Conservation (phyloP, 1,140 invertebrate genomes). For the Euwallacea fornicatus region DNA sequence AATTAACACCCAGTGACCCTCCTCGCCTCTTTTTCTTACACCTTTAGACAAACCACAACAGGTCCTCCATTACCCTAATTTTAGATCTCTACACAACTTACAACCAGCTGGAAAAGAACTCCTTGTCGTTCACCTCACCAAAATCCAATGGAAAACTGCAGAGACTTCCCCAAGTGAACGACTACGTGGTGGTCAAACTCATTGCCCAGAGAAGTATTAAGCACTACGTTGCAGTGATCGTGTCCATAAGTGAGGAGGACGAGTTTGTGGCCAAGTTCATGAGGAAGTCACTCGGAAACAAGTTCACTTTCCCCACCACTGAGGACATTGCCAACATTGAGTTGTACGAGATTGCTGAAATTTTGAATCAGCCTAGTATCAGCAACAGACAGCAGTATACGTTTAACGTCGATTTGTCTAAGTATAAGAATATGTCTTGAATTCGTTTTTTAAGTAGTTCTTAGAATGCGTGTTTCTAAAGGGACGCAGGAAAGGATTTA, state of each 20-base stretch:
- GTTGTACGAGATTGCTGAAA: constrained; percentile 23
- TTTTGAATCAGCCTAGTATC: constrained; percentile 27
- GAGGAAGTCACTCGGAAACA: constrained; percentile 29
- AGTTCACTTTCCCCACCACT: constrained; percentile 24
- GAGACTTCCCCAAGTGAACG: constrained; percentile 21
- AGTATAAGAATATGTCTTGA: constrained; percentile 33
- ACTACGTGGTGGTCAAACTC: constrained; percentile 32
- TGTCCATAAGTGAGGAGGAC: constrained; percentile 26
- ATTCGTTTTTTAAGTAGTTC: too few species aligned
- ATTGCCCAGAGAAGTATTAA: constrained; percentile 28
- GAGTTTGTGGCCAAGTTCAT: constrained; percentile 33
- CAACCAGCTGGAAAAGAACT: background rate
- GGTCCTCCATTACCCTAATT: background rate
- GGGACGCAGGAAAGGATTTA: too few species aligned
- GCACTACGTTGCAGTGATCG: constrained; percentile 27
- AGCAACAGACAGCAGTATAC: constrained; percentile 34
- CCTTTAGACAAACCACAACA: too few species aligned
- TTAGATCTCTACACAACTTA: background rate
- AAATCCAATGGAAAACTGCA: background rate
- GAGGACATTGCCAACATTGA: constrained; percentile 31
- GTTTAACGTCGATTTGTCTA: constrained; percentile 27
- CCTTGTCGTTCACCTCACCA: background rate
- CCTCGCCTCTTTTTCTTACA: too few species aligned
- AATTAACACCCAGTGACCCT: too few species aligned
- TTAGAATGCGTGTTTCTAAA: too few species aligned